Evolutionary conservation across 2,888 invertebrate species (phyloP), one percentile per base, ranked within the genome.

Genomic region (Thereva unica): DNA sequence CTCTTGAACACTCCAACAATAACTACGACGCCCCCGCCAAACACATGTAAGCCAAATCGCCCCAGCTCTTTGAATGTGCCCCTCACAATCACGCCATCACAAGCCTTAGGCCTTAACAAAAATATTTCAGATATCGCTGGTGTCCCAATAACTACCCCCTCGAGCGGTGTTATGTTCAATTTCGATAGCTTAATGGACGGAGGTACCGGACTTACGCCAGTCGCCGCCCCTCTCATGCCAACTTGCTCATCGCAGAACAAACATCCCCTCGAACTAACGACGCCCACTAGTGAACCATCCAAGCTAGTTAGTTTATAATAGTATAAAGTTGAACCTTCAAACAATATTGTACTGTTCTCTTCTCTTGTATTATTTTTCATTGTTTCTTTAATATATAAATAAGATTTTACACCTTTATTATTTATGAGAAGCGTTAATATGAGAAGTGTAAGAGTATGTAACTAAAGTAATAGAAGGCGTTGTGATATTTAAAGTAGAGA

Each of bases 131-230:
- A 89, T 75, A 87, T 90, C 70, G 87, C 89, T 41, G 94, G 93
- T 66, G 86, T 94, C 71, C 87, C 92, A 74, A 93, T 95, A 75
- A 90, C 89, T 70, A 93, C 93, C 8, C 95, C 95, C 0, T 92
- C 93, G 70, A 89, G 89, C 74, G 95, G 93, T 59, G 89, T 93
- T 72, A 89, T 89, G 73, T 93, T 95, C 82, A 94, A 93, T 81
- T 95, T 93, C 79, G 95, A 96, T 76, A 92, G 92, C 72, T 85
- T 96, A 69, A 93, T 95, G 91, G 94, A 93, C 74, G 94, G 94
- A 59, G 94, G 95, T 75, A 94, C 95, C 2, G 95, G 95, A 0
- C 83, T 96, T 56, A 95, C 95, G 5, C 95, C 95, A 0, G 91
- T 93, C 42, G 88, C 86, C 56, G 86, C 86, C 66, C 90, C 91